Base-by-base conservation (phyloP, 1,140 invertebrate genomes). In the Vanessa tameamea region DNA sequence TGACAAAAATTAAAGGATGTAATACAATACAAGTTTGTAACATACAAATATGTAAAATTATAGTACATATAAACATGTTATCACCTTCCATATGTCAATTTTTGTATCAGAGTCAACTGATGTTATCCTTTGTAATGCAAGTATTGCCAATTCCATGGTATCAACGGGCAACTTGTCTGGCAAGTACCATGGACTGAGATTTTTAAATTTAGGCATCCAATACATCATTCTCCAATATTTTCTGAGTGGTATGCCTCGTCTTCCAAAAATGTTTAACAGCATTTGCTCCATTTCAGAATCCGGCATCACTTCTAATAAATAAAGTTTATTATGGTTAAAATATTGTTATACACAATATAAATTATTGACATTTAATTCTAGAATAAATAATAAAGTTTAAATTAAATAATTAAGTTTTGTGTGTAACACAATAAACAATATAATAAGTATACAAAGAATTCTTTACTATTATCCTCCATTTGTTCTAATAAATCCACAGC, bases 141-240 rank as follows among this genome's bases (percentile, higher is more conserved):
- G 72, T 82, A 95, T 95, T 0, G 98, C 98, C n/a, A 99, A 86
- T 88, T 97, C 96, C 9, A 96, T 92, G 2, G 94, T 92, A 84
- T 98, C 96, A 79, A 93, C 94, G 3, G 97, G 97, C 47, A 97
- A 77, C 1, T 95, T 94, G 47, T 95, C 93, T 0, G 98, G 97
- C 53, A 99, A 86, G 2, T 95, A 95, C 95, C 97, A 99, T 3
- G 99, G 99, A 78, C 97, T 98, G 0, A 96, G 87, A 89, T 99
- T 96, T 84, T 96, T 97, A 83, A 99, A 98, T 90, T 99, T 99
- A 5, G 98, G 98, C 96, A 99, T 96, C 99, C 99, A 99, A 86
- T 99, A 99, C 94, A 98, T 95, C 96, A 99, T 98, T 61, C 98
- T 94, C 94, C 95, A 96, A 85, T 95, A 97, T 87, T 98, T 99